Conservation (phyloP, 2,113 vertebrate species). For the Eolophus roseicapilla region DNA sequence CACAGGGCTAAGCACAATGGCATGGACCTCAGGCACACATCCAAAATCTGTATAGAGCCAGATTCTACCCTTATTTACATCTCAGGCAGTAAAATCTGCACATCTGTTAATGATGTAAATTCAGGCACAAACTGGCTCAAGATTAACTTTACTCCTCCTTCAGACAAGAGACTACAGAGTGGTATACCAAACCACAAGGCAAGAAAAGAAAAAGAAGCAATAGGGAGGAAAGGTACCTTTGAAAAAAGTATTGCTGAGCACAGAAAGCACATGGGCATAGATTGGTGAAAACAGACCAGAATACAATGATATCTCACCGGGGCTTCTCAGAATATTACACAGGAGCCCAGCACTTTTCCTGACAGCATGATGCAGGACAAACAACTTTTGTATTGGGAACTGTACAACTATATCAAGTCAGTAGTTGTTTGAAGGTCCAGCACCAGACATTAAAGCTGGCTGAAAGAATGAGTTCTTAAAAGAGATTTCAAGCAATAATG, state of each 20-base stretch:
- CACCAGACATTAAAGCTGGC: not conserved
- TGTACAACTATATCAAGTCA: not conserved
- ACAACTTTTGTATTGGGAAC: not conserved
- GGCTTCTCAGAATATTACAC: not conserved
- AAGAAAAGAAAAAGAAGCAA: not conserved
- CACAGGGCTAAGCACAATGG: not conserved
- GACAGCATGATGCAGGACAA: not conserved
- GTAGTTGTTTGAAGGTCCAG: not conserved
- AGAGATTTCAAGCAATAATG: not conserved
- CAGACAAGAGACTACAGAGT: not conserved
- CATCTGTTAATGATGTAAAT: not conserved
- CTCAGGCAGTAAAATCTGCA: not conserved
- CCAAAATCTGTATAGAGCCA: not conserved
- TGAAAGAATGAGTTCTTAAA: not conserved
- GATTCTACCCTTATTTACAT: not conserved
- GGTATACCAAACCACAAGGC: not conserved
- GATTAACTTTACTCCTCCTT: not conserved
- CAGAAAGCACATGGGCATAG: not conserved
- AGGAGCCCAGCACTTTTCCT: not conserved
- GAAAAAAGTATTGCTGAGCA: not conserved
- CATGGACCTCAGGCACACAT: not conserved
- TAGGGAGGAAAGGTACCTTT: not conserved
- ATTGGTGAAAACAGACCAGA: not conserved
- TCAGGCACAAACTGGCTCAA: not conserved
- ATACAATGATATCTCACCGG: not conserved